These are phyloP conservation scores for Rhynchopsitta pachyrhyncha DNA, from an alignment of 2,113 vertebrate species.

Conservation along the genomic window DNA sequence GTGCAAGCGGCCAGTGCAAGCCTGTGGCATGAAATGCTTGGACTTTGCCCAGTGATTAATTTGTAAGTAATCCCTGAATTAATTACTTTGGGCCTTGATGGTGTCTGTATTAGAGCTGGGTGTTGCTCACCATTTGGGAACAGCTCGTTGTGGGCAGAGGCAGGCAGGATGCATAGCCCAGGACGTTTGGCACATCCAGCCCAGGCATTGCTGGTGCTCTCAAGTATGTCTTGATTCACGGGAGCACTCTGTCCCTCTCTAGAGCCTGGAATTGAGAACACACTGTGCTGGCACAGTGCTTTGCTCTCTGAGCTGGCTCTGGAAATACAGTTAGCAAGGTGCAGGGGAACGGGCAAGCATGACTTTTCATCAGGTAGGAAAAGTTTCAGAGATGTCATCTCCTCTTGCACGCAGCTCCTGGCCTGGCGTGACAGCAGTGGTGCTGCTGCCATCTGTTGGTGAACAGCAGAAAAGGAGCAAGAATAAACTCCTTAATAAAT, in stretches of 20 bases:
- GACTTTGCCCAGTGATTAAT: neutral
- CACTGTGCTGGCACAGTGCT: neutral
- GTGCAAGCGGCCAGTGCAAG: neutral
- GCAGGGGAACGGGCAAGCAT: neutral
- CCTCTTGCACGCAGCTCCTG: neutral
- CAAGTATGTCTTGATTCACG: neutral
- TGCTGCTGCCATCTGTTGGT: slow-evolving; percentile 55
- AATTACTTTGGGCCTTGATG: neutral
- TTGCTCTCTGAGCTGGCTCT: neutral
- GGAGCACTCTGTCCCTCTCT: neutral
- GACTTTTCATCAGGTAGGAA: neutral
- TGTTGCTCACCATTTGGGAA: neutral
- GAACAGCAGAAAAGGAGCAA: too few species aligned
- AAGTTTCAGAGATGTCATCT: neutral
- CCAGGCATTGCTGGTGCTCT: neutral
- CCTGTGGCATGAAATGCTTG: neutral
- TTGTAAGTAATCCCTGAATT: neutral
- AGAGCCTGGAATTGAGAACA: neutral
- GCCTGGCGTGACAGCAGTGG: neutral
- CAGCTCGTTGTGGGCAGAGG: rapidly evolving
- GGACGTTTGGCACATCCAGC: neutral
- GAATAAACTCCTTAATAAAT: too few species aligned
- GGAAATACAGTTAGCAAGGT: neutral
- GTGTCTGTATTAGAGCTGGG: neutral
- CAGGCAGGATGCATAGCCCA: neutral